These are phyloP conservation scores for Petrophora chlorosata DNA, from an alignment of 2,888 invertebrate genomes.

Conservation along the genomic window DNA sequence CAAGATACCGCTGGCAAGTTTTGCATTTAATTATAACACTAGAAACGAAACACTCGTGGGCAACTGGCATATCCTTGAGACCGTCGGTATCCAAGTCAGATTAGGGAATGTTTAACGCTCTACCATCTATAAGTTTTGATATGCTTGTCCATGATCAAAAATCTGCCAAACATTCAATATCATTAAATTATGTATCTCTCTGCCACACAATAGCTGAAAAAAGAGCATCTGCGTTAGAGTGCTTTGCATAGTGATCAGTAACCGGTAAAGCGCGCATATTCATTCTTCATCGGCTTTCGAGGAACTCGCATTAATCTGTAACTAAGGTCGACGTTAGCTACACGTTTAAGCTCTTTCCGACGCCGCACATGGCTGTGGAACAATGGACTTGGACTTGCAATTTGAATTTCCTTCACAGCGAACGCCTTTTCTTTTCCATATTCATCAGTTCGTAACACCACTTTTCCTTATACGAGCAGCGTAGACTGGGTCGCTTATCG, in stretches of 20 bases:
- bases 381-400: constrained; percentile 66
- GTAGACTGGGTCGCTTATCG: constrained; percentile 27
- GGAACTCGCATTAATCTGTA: constrained; percentile 55
- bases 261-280: constrained; percentile 30
- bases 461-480: constrained; percentile 32
- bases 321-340: constrained; percentile 53
- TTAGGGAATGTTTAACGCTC: no score
- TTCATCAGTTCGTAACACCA: constrained; percentile 50
- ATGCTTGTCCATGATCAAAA: no score
- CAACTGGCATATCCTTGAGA: constrained; percentile 32
- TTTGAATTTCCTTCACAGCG: constrained; percentile 61
- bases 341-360: constrained; percentile 63
- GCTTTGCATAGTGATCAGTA: constrained; percentile 29
- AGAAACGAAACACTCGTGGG: constrained; percentile 42
- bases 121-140: no score
- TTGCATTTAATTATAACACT: constrained; percentile 58
- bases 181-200: no score
- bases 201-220: constrained; percentile 5
- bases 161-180: no score
- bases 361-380: constrained; percentile 53
- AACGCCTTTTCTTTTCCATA: constrained; percentile 58
- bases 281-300: constrained; percentile 34
- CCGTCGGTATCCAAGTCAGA: not conserved
- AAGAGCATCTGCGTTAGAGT: constrained; percentile 30
- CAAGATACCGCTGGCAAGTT: constrained; percentile 55